Base-by-base conservation (phyloP, 1,140 invertebrate species). In the Monomorium pharaonis region DNA sequence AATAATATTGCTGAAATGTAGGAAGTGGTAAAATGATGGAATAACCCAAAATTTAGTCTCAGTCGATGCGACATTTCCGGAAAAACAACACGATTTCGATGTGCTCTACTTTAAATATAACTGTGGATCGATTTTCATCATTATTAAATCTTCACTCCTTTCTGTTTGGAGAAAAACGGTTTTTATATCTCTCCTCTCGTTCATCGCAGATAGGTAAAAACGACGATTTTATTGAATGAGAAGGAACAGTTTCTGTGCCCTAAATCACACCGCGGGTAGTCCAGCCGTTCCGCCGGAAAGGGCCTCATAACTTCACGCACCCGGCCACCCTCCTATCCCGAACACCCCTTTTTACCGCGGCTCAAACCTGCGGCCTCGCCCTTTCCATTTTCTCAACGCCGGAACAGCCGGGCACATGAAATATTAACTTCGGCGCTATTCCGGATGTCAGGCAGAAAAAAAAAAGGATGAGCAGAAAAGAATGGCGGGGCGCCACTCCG, bases 211-310 rank as follows among this genome's bases (percentile, higher is more conserved):
- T 88, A 70, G 67, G 80, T 76, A 88, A 75, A 87, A 85, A 75
- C 87, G 90, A 90, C 67, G 89, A 90, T 90, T 91, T 92, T 90
- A 92, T 92, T 90, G 91, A 92, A 91, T 87, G 90, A 90, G 86
- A 91, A 89, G 85, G 90, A 89, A 90, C 83, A 84, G 85, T 89
- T 91, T 87, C 87, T 84, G 92, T n/a, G 60, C 75, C 87, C 80
- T 92, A 92, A 92, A 92, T 92, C 92, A 92, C 91, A 81, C 92
- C 74, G 88, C 90, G 91, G 92, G 92, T 90, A 90, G 92, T 91
- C 91, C 81, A 78, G 63, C 89, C 87, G 81, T 92, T 88, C 89
- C 89, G 90, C 86, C 90, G 91, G 92, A 91, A 92, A 92, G 90
- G 86, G 90, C 84, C 91, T 92, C 92, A 91, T 92, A 92, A 92